Conservation (phyloP, 2,113 vertebrate genomes). For the Psettodes erumei region DNA sequence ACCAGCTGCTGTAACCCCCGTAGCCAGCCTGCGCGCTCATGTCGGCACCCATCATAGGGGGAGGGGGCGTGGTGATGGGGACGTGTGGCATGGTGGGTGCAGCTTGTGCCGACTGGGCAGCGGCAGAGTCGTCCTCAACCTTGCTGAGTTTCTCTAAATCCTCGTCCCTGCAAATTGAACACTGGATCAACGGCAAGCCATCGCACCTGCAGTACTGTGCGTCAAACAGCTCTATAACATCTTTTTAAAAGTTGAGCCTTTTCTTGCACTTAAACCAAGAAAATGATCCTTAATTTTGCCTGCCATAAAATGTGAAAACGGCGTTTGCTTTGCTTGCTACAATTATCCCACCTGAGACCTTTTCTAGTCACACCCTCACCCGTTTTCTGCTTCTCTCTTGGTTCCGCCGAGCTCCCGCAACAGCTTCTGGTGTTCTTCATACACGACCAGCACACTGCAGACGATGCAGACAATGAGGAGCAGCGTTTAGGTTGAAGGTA, state of each 20-base stretch:
- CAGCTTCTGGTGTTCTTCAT: conserved; percentile 87
- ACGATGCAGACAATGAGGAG: not conserved
- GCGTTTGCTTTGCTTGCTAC: too few relatives aligned
- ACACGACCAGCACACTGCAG: conserved; percentile 83
- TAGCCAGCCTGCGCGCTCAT: conserved; percentile 65
- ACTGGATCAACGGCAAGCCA: not conserved
- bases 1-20: conserved; percentile 83
- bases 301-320: too few relatives aligned
- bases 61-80: conserved; percentile 77
- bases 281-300: not conserved
- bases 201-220: too few relatives aligned
- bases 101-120: conserved; percentile 38
- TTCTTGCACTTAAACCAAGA: too few relatives aligned
- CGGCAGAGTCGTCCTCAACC: conserved; percentile 71
- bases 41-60: conserved; percentile 77
- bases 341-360: too few relatives aligned
- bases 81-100: conserved; percentile 65
- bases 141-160: conserved; percentile 81
- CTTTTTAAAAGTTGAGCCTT: too few relatives aligned
- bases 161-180: conserved; percentile 69
- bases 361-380: conserved; percentile 79
- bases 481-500: not conserved
- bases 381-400: conserved; percentile 84
- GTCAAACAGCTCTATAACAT: too few relatives aligned
- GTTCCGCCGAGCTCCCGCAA: conserved; percentile 80